Evolutionary conservation across 2,888 invertebrate genomes (phyloP).

Genomic region (Coelopa pilipes): DNA sequence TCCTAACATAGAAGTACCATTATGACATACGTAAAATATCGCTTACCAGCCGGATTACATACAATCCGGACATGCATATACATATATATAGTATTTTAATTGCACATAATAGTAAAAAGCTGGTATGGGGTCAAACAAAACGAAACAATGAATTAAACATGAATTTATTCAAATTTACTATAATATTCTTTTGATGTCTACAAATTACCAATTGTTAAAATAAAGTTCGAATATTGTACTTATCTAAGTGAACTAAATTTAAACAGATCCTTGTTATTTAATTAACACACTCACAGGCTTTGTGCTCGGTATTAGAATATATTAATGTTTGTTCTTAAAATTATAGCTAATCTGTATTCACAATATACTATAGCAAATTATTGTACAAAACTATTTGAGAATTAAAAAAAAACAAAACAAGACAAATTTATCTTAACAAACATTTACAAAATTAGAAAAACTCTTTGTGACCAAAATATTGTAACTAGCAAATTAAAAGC

Average conservation of each 20-base stretch:
- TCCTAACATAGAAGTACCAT: not conserved
- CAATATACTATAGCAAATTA: not conserved
- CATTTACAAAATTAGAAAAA: constrained; percentile 26
- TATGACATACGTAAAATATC: constrained; percentile 30
- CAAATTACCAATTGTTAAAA: not conserved
- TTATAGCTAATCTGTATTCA: too few species aligned
- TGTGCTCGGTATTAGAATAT: not conserved
- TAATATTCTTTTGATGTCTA: constrained; percentile 26
- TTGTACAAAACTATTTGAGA: not conserved
- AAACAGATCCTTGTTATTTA: not conserved
- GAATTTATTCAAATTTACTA: constrained; percentile 24
- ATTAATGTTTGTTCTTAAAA: too few species aligned
- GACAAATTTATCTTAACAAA: too few species aligned
- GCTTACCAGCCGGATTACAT: not conserved
- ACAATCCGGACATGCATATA: too few species aligned
- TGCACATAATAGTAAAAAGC: constrained; percentile 53
- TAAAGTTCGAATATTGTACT: too few species aligned
- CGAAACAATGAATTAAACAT: not conserved
- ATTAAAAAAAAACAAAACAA: not conserved
- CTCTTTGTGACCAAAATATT: constrained; percentile 48
- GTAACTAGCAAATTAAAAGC: constrained; percentile 29
- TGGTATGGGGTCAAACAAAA: constrained; percentile 67
- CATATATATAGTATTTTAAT: constrained; percentile 37
- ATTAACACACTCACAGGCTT: constrained; percentile 26
- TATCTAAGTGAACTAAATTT: too few species aligned